Evolutionary conservation across 2,113 vertebrate genomes (phyloP).

Genomic region (Anhinga rufa): DNA sequence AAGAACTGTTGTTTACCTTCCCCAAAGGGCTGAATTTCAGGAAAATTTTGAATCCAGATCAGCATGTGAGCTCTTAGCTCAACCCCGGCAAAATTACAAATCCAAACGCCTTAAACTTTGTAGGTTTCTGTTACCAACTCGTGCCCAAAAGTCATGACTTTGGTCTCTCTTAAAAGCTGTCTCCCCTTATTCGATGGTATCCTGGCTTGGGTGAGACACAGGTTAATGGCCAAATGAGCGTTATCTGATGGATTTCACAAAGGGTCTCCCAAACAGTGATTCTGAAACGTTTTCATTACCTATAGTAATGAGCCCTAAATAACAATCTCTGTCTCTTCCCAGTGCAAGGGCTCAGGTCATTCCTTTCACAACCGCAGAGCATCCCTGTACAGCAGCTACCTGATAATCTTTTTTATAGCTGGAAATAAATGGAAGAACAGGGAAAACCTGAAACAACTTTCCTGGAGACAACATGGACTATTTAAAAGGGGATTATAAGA

Average conservation of each 20-base stretch:
- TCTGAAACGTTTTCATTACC: not conserved
- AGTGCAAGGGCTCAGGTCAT: not conserved
- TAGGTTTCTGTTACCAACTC: not conserved
- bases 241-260: not conserved
- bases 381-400: not conserved
- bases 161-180: not conserved
- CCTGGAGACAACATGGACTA: not conserved
- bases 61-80: not conserved
- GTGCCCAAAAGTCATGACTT: not conserved
- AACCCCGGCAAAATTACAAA: not conserved
- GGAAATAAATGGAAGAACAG: not conserved
- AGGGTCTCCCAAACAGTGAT: not conserved
- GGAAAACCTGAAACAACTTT: not conserved
- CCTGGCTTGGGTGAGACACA: not conserved
- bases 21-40: not conserved
- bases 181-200: not conserved
- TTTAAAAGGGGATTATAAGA: not conserved
- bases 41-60: not conserved
- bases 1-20: slow-evolving; percentile 8
- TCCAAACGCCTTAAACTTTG: not conserved
- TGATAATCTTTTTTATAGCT: not conserved
- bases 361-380: not conserved
- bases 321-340: not conserved
- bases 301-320: not conserved
- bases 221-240: not conserved